These are phyloP conservation scores for Meloidogyne chitwoodi DNA, from an alignment of 1,140 invertebrate genomes.

Conservation along the genomic window DNA sequence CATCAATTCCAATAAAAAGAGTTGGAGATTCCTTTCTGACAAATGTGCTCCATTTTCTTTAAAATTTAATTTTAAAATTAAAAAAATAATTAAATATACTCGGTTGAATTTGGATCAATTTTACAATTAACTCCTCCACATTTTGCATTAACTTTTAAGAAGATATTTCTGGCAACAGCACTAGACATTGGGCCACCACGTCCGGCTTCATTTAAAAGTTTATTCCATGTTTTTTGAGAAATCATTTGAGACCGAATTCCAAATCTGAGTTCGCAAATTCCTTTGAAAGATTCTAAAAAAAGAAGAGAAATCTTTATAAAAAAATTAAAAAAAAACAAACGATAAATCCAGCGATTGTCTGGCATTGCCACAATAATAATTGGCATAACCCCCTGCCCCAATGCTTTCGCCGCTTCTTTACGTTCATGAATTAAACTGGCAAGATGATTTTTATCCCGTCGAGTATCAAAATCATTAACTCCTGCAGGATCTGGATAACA, in stretches of 20 bases:
- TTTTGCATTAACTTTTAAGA: constrained; percentile 23
- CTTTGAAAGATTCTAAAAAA: constrained; percentile 19
- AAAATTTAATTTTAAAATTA: neutral
- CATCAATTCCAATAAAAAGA: constrained; percentile 77
- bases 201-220: neutral
- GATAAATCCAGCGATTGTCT: neutral
- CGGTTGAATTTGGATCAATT: neutral
- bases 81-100: constrained; percentile 7
- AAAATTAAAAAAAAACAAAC: neutral
- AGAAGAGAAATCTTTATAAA: no score
- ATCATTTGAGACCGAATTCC: constrained; percentile 17
- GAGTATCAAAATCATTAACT: neutral
- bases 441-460: neutral
- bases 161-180: constrained; percentile 20
- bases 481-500: neutral
- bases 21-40: constrained; percentile 54
- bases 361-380: neutral
- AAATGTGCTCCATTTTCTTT: constrained; percentile 25
- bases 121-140: constrained; percentile 24
- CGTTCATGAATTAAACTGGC: neutral
- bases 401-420: neutral
- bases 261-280: constrained; percentile 9
- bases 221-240: constrained; percentile 16
- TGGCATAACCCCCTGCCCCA: neutral
- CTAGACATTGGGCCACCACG: neutral